Evolutionary conservation across 2,797 vertebrate species (phyloP).

Genomic region (Zalophus californianus): DNA sequence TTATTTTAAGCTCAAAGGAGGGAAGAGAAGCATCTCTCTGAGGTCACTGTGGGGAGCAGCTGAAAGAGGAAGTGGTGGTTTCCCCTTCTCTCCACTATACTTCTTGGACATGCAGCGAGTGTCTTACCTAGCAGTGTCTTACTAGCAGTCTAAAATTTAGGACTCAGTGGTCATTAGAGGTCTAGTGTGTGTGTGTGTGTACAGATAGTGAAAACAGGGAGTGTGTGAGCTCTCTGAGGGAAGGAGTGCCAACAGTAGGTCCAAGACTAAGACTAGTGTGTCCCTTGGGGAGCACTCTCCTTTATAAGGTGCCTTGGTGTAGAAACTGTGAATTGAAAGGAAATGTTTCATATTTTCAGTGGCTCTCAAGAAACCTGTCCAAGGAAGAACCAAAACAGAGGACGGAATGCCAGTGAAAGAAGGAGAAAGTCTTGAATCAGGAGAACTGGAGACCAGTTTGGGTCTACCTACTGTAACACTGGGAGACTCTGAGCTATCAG

Average conservation of each 20-base stretch:
- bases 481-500: no score
- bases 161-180: not conserved
- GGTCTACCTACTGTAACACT: not conserved
- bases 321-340: not conserved
- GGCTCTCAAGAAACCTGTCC: not conserved
- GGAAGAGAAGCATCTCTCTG: not conserved
- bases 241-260: not conserved
- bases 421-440: not conserved
- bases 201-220: not conserved
- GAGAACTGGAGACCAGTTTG: not conserved
- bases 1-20: not conserved
- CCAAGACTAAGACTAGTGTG: not conserved
- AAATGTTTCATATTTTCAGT: conserved; percentile 4
- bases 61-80: not conserved
- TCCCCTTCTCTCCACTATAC: not conserved
- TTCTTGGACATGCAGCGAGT: not conserved
- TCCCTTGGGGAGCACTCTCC: not conserved
- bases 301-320: not conserved
- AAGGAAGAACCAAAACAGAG: not conserved
- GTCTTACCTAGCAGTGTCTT: not conserved
- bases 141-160: not conserved
- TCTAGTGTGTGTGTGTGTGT: not conserved
- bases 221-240: not conserved
- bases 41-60: not conserved
- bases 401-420: not conserved